These are phyloP conservation scores for Himalopsyche japonica DNA, from an alignment of 2,888 invertebrate species.

Conservation along the genomic window DNA sequence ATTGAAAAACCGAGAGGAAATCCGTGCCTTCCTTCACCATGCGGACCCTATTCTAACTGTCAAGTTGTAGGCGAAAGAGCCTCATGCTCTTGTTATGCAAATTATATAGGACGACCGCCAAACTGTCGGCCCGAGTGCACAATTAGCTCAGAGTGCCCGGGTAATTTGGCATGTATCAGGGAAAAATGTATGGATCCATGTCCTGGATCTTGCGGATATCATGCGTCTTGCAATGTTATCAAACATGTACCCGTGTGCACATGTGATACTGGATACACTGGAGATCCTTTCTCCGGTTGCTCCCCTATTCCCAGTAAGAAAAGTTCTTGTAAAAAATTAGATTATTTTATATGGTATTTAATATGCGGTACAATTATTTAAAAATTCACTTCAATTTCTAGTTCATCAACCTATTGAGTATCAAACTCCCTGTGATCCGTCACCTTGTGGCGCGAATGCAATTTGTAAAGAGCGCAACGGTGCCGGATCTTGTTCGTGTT, in stretches of 20 bases:
- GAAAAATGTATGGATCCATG: slow-evolving; percentile 76
- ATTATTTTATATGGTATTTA: background rate
- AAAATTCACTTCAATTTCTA: slow-evolving; percentile 44
- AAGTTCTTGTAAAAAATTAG: background rate
- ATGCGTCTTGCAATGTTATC: slow-evolving; percentile 70
- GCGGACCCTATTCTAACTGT: slow-evolving; percentile 78
- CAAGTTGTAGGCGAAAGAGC: slow-evolving; percentile 68
- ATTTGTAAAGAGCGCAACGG: slow-evolving; percentile 80
- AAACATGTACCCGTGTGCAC: slow-evolving; percentile 76
- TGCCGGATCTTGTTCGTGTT: slow-evolving; percentile 80
- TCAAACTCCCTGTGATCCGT: slow-evolving; percentile 74
- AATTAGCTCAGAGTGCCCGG: slow-evolving; percentile 72
- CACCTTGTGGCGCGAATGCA: slow-evolving; percentile 86
- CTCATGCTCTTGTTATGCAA: slow-evolving; percentile 73
- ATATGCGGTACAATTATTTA: slow-evolving; percentile 20
- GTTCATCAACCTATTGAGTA: slow-evolving; percentile 61
- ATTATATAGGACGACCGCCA: slow-evolving; percentile 78
- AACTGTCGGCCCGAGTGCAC: slow-evolving; percentile 78
- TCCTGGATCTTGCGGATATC: slow-evolving; percentile 73
- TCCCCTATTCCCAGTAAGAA: slow-evolving; percentile 64
- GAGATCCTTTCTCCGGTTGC: slow-evolving; percentile 81
- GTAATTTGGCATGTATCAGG: slow-evolving; percentile 71
- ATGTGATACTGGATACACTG: slow-evolving; percentile 70
- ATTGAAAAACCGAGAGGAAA: slow-evolving; percentile 55
- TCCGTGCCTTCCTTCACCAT: slow-evolving; percentile 73